A percentile compares a stretch with the other conserved stretches of the same genome.
Conservation (phyloP, 2,797 vertebrate species). For the Microchirus variegatus region DNA sequence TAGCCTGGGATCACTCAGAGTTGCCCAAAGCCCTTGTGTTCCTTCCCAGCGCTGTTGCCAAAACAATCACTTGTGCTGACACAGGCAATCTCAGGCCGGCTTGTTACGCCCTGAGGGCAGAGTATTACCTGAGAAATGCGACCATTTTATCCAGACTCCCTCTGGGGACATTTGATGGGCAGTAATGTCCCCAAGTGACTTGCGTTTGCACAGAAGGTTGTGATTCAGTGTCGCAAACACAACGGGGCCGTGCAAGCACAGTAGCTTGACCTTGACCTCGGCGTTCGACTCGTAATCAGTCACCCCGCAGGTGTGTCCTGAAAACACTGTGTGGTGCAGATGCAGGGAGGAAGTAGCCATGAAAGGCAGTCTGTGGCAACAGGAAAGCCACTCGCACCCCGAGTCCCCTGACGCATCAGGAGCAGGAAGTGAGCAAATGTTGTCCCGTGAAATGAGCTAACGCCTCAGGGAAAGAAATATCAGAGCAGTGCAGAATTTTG, state of each 20-base stretch:
- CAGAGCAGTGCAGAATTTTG: neutral
- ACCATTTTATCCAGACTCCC: constrained; percentile 1
- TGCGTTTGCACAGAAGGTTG: constrained; percentile 24
- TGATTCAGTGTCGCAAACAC: constrained; percentile 34
- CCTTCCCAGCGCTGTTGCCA: constrained; percentile 70
- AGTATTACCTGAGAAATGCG: constrained; percentile 41
- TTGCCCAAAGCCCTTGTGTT: constrained; percentile 43
- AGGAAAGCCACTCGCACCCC: constrained; percentile 56
- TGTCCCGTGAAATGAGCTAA: constrained; percentile 46
- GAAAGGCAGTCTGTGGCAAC: constrained; percentile 68
- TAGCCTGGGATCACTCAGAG: constrained; percentile 23
- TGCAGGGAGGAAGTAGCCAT: constrained; percentile 64
- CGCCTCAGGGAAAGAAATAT: constrained; percentile 6
- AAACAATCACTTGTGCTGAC: constrained; percentile 74
- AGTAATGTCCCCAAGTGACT: constrained; percentile 8
- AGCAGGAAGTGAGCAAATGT: constrained; percentile 64
- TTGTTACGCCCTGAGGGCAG: constrained; percentile 38
- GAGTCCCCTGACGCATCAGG: constrained; percentile 23
- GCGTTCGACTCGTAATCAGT: constrained; percentile 37
- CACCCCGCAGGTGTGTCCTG: constrained; percentile 78
- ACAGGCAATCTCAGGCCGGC: constrained; percentile 35
- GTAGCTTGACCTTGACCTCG: constrained; percentile 49
- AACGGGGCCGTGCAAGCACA: constrained; percentile 36
- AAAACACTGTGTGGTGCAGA: constrained; percentile 42
- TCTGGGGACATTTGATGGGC: constrained; percentile 5